These are phyloP conservation scores for Podarcis raffonei DNA, from an alignment of 2,113 vertebrate genomes.

Conservation along the genomic window DNA sequence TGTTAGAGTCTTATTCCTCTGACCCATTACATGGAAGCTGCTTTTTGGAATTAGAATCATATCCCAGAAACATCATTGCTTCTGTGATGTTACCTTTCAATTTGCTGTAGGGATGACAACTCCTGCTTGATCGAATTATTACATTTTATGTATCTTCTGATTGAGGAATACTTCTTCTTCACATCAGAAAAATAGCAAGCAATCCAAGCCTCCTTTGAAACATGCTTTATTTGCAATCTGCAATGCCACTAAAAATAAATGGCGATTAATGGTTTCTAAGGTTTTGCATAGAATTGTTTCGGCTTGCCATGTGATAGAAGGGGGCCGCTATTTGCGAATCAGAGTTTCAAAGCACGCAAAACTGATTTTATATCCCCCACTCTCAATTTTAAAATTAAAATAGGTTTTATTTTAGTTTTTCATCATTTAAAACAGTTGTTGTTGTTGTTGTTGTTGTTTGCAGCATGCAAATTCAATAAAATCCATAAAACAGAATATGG, in stretches of 20 bases:
- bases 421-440: not conserved
- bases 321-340: not conserved
- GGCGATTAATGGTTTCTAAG: not conserved
- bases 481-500: too few species aligned
- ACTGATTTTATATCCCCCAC: not conserved
- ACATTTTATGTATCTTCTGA: not conserved
- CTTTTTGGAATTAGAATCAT: not conserved
- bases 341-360: not conserved
- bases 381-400: not conserved
- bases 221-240: not conserved
- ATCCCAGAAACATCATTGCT: not conserved
- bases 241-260: not conserved
- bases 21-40: not conserved
- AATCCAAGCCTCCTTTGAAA: not conserved
- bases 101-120: not conserved
- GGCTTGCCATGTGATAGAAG: not conserved
- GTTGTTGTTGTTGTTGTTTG: too few species aligned
- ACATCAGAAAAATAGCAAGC: not conserved
- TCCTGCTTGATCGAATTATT: not conserved
- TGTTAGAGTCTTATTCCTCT: not conserved
- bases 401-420: not conserved
- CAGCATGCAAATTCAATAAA: not conserved
- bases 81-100: not conserved
- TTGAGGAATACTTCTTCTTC: rapidly evolving
- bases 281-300: not conserved